Base-by-base conservation (phyloP, 2,113 vertebrate species). In the Heterochromis multidens region DNA sequence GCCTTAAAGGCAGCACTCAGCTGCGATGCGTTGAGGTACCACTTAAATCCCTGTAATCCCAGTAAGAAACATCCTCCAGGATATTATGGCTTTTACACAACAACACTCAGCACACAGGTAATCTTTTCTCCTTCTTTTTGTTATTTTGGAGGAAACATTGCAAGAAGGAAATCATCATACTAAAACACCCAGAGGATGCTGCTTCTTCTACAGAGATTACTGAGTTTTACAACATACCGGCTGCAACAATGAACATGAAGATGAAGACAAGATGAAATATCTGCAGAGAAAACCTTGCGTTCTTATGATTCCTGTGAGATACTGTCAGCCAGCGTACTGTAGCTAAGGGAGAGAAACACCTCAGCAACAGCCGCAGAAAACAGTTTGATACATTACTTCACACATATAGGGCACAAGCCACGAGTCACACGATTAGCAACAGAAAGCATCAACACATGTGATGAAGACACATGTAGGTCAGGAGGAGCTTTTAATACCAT, bases 1-100 rank as follows among this genome's bases (percentile, higher is more conserved):
- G 79, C 78, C 86, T 82, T 82, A 82, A 25, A 82, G 88, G 88
- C 1, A 83, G 84, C 88, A 90, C 86, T 89, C 80, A 81, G 77
- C 61, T 40, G 8, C 7, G 82, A 54, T 87, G 67, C 59, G 1
- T 91, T 79, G 80, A 89, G 86, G 90, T 77, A 70, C 77, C 83
- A 85, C 85, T 85, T 82, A 79, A 67, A 67, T 77, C 65, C 56
- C 59, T 60, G 46, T 8, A 74, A 74, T 74, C 70, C 46, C 27
- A 5, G 80, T 59, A 7, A 79, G 65, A 79, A 82, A 35, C 54
- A 52, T 23, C n/a, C 89, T 82, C 5, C 56, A 29, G 89, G 80
- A 79, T 11, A 31, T 83, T 27, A 5, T 43, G 35, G 67, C 83
- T 35, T 79, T 81, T 49, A 67, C 2, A 65, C 74, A 79, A 74